Evolutionary conservation across 2,888 invertebrate genomes (phyloP), one percentile per base, ranked within the genome.

Genomic region (Coleophora deauratella): DNA sequence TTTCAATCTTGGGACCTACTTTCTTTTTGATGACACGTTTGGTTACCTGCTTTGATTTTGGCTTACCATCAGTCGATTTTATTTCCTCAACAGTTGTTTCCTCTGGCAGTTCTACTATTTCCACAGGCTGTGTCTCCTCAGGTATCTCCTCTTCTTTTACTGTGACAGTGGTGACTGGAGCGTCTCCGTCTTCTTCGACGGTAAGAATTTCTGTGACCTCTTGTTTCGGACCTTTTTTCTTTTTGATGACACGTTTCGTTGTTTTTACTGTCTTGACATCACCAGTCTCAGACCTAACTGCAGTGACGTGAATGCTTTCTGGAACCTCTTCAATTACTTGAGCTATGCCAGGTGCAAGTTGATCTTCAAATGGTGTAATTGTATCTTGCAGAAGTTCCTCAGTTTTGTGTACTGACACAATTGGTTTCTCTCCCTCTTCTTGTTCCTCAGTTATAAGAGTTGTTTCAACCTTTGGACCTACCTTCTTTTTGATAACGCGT

Each of bases 301-400:
- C 62, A 2, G 58, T 57, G 3, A 72, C 62, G 49, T 73, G 66
- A 2, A 80, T 66, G 47, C 73, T 60, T 52, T 77, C 72, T 33
- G 80, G 76, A 69, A 52, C 28, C 35, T 51, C 53, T 38, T 55
- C 54, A 30, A 50, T 10, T 0, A 51, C 34, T 3, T 43, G 38
- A 0, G 55, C 56, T 1, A 33, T 44, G 13, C 44, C 48, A 9
- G 54, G 1, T 43, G 40, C 0, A 50, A 40, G 1, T 41, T 45
- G 2, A 12, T 9, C 32, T 14, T 32, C 53, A 54, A 12, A 68
- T 42, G 27, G 54, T 31, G 37, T 34, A 43, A 46, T 32, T 41
- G 43, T 36, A 32, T 46, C 54, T 12, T 51, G 45, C 27, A 40
- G 42, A 12, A 47, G 21, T 12, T 75, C 66, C 42, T 62, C 38